Evolutionary conservation across 2,888 invertebrate genomes (phyloP).

Genomic region (Atrina japonica): DNA sequence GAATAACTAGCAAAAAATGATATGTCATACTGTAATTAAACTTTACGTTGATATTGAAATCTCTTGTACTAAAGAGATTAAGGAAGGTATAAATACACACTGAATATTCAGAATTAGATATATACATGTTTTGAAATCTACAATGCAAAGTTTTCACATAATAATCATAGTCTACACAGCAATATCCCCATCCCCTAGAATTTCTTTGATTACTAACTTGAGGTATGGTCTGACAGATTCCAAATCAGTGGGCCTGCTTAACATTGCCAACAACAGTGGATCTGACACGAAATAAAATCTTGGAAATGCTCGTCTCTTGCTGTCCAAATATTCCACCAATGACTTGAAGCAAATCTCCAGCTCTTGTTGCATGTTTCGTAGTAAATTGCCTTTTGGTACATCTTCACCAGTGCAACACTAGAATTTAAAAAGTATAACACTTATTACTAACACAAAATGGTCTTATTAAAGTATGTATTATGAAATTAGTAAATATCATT

Average conservation of each 20-base stretch:
- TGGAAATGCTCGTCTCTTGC: constrained; percentile 78
- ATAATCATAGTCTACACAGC: too few relatives aligned
- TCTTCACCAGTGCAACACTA: constrained; percentile 81
- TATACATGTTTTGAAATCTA: too few relatives aligned
- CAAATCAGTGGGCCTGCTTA: constrained; percentile 77
- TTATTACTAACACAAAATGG: too few relatives aligned
- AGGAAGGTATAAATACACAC: too few relatives aligned
- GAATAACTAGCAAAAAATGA: too few relatives aligned
- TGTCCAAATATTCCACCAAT: constrained; percentile 78
- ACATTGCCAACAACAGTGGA: constrained; percentile 76
- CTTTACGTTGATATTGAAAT: too few relatives aligned
- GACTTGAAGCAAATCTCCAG: constrained; percentile 80
- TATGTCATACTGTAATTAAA: too few relatives aligned
- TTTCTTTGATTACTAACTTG: constrained; percentile 60
- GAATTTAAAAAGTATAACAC: constrained; percentile 23
- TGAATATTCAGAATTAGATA: too few relatives aligned
- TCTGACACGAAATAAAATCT: constrained; percentile 80
- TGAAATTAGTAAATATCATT: background rate
- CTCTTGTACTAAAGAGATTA: too few relatives aligned
- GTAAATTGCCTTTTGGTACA: constrained; percentile 78
- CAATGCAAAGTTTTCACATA: background rate
- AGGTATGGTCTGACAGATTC: constrained; percentile 79
- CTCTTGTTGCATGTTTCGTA: constrained; percentile 79
- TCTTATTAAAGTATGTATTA: too few relatives aligned
- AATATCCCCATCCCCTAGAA: background rate